Conservation (phyloP, 2,888 invertebrate species). For the Epistrophe grossulariae region DNA sequence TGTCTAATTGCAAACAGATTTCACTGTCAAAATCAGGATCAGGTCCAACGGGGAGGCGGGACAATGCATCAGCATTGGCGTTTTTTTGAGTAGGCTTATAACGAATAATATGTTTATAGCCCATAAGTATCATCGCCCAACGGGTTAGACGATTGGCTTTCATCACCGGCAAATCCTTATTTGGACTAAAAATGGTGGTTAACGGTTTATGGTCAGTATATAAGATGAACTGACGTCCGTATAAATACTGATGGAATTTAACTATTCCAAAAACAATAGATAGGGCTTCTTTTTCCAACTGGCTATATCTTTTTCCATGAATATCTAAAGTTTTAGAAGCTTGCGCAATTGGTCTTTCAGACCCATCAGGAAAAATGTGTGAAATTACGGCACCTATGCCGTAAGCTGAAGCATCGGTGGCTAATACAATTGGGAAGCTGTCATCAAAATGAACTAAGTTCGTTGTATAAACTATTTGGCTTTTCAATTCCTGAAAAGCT, state of each 20-base stretch:
- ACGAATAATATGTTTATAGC: conserved; percentile 10
- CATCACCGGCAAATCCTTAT: conserved; percentile 7
- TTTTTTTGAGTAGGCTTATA: conserved; percentile 6
- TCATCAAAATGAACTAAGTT: conserved; percentile 50
- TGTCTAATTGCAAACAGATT: background rate
- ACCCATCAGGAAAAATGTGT: conserved; percentile 32
- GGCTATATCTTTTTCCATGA: conserved; percentile 40
- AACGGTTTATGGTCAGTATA: conserved; percentile 18
- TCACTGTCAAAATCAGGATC: conserved; percentile 8
- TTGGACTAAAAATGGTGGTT: conserved; percentile 16
- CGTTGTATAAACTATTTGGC: conserved; percentile 46
- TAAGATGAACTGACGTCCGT: conserved; percentile 2
- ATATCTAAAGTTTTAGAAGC: conserved; percentile 38
- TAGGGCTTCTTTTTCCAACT: conserved; percentile 42
- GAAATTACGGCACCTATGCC: conserved; percentile 40
- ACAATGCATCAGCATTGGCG: conserved; percentile 23
- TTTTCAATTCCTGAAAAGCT: conserved; percentile 77
- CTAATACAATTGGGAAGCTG: conserved; percentile 18
- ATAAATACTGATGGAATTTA: conserved; percentile 25
- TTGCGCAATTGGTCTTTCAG: conserved; percentile 45
- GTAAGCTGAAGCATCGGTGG: conserved; percentile 29
- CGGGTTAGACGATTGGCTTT: background rate
- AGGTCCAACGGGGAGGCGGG: conserved; percentile 6
- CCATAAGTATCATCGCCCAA: conserved; percentile 14
- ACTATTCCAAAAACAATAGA: conserved; percentile 38